Base-by-base conservation (phyloP, 2,888 invertebrate species). In the Anoplius nigerrimus region DNA sequence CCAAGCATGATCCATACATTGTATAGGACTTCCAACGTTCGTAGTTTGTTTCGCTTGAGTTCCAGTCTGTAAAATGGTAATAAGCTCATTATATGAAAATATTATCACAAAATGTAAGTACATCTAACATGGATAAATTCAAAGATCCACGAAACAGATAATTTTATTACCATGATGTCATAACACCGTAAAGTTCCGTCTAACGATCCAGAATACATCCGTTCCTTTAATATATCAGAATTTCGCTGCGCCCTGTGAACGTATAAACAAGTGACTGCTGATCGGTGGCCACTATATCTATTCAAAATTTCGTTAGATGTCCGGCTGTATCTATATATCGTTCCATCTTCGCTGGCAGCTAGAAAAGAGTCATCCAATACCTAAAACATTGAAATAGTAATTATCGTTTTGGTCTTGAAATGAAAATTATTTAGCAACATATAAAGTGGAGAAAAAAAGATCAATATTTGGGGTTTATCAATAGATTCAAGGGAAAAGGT, bases 1-100 rank as follows among this genome's bases (percentile, higher is more conserved):
- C 95, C 95, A 95, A 0, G 92, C 91, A 27, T 92, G 89, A 76
- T 94, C 94, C 91, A 95, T 93, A 18, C 94, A 94, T 82, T 94
- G 94, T 71, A 95, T 91, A 0, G 94, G 92, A 82, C 92, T 92
- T 5, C 91, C 90, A 0, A 93, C 89, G 73, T 91, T 89, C 71
- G 91, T 90, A 51, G 91, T 90, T 0, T 90, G 90, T 2, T 91
- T 89, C 62, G 91, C 89, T 80, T 91, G 90, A 64, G 90, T 79
- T 0, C 91, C 92, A 57, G 90, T 91, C 92, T 92, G 87, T 58
- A n/a, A 34, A 27, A 61, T n/a, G n/a, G n/a, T n/a, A n/a, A n/a
- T n/a, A n/a, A n/a, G n/a, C n/a, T n/a, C n/a, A n/a, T 57, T 62
- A 27, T 15, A 21, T 55, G 16, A 34, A 34, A 42, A 46, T 46